phyloP scores from a whole-genome alignment of 2,888 invertebrate genomes.

The Philopedon plagiatum region DNA sequence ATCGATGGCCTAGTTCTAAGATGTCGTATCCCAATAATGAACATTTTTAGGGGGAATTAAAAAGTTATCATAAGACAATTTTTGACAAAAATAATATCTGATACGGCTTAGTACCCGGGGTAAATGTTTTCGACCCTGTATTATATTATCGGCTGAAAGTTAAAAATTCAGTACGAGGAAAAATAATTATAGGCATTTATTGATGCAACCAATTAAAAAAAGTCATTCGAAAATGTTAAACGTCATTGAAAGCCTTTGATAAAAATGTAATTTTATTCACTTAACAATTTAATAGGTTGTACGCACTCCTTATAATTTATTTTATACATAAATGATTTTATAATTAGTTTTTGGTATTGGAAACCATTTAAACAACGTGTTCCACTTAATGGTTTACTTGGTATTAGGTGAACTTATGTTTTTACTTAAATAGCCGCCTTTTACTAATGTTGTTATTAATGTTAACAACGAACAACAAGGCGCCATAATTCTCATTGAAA shows the following conservation, averaged over 20 bases:
- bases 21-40: too few species aligned
- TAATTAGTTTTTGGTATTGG: background rate
- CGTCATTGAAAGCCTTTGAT: slow-evolving; percentile 5
- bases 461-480: too few species aligned
- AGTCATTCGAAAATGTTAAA: background rate
- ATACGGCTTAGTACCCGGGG: too few species aligned
- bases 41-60: too few species aligned
- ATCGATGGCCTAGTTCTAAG: too few species aligned
- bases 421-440: background rate
- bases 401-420: background rate
- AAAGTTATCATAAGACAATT: too few species aligned
- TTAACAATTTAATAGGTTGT: background rate
- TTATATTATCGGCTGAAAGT: too few species aligned
- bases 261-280: background rate
- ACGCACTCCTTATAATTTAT: background rate
- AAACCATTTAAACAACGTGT: background rate
- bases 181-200: background rate
- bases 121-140: too few species aligned
- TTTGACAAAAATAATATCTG: too few species aligned
- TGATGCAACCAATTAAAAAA: background rate
- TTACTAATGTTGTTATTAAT: background rate
- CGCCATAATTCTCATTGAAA: too few species aligned
- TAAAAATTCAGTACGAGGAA: too few species aligned
- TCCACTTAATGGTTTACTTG: background rate
- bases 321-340: background rate